Base-by-base conservation (phyloP, 2,113 vertebrate species). In the Oreochromis niloticus region DNA sequence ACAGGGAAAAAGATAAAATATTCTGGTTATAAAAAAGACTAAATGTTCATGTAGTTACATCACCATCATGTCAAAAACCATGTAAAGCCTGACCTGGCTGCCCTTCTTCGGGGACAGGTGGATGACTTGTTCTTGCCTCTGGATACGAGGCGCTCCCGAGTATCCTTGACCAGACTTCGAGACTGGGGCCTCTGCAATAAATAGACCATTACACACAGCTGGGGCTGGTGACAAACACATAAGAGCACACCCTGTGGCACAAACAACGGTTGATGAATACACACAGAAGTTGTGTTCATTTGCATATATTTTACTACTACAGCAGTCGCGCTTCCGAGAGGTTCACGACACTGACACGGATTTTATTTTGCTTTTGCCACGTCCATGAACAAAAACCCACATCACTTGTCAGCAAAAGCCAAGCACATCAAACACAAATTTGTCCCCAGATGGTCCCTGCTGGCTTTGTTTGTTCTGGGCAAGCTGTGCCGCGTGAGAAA, bases 101-200 rank as follows among this genome's bases (percentile, higher is more conserved):
- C 98, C 96, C 89, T 99, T 99, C 95, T 98, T 98, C 6, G 99
- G 98, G 92, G 99, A 99, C 83, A 99, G 92, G 82, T 99, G 98
- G 85, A 99, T 98, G 90, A 99, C 98, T 1, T 99, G 98, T 94
- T 99, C 99, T 92, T 99, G 99, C 79, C 98, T 97, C 96, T 99
- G 98, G 90, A 99, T 95, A 90, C 98, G 98, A 2, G 96, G 97
- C 88, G 97, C 98, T 22, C 97, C 97, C 4, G 99, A 98, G 95
- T 98, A 99, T 85, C 97, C 95, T 1, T 97, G 97, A 90, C 98
- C 95, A 3, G 98, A 97, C 90, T 99, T 99, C 2, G 97, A 97
- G 46, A 90, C 90, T 4, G 94, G 93, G 2, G 91, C 68, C 59
- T 96, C 95, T 96, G 92, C 36, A 89, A 97, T 34, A 96, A 82